Evolutionary conservation across 1,140 invertebrate genomes (phyloP).

Genomic region (Episyrphus balteatus): DNA sequence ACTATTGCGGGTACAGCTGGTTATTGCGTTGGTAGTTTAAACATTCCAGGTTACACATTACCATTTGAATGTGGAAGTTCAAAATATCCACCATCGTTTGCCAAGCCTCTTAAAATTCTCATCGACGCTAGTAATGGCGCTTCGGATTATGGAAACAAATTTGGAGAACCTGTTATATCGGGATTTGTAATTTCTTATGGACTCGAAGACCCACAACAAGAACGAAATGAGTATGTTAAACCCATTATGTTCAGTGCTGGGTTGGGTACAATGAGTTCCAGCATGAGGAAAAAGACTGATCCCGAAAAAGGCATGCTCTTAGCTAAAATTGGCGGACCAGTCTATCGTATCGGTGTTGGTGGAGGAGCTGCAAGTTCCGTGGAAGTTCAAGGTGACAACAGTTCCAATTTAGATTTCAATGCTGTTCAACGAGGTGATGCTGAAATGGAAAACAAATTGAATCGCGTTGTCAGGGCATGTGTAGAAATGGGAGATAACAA

Average conservation of each 20-base stretch:
- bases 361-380: slow-evolving; percentile 93
- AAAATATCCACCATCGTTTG: slow-evolving; percentile 82
- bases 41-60: slow-evolving; percentile 76
- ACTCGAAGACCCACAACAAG: slow-evolving; percentile 48
- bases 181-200: slow-evolving; percentile 92
- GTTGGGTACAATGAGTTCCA: slow-evolving; percentile 63
- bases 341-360: slow-evolving; percentile 94
- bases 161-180: slow-evolving; percentile 87
- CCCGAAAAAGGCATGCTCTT: slow-evolving; percentile 55
- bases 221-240: slow-evolving; percentile 88
- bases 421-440: slow-evolving; percentile 96
- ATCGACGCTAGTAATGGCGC: slow-evolving; percentile 96
- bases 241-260: slow-evolving; percentile 99
- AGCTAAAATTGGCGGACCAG: slow-evolving; percentile 91
- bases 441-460: slow-evolving; percentile 97
- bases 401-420: slow-evolving; percentile 81
- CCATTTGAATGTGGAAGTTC: slow-evolving; percentile 76
- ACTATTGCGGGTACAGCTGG: slow-evolving; percentile 95
- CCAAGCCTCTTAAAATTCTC: slow-evolving; percentile 72
- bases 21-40: slow-evolving; percentile 87
- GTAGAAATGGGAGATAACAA: slow-evolving; percentile 70
- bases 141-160: slow-evolving; percentile 98
- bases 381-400: slow-evolving; percentile 80
- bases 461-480: slow-evolving; percentile 85
- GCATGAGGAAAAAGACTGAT: slow-evolving; percentile 18